Base-by-base conservation (phyloP, 2,113 vertebrate species). In the Cheilinus undulatus region DNA sequence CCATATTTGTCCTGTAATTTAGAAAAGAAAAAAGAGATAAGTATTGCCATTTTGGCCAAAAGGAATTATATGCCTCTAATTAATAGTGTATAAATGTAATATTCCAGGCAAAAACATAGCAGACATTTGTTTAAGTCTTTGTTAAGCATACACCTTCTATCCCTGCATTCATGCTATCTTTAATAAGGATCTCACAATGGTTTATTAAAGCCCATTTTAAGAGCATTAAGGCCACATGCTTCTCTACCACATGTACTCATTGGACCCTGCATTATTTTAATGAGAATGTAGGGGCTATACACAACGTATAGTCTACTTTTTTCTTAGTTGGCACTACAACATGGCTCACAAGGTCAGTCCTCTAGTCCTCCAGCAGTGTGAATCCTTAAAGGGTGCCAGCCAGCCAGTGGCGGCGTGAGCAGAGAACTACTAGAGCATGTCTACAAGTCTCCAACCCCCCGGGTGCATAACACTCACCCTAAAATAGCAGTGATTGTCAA, bases 401-500 rank as follows among this genome's bases (percentile, higher is more conserved):
- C 80, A 68, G 58, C n/a, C n/a, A n/a, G n/a, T 64, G 28, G 74
- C 34, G 52, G 74, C 54, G 45, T 22, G 19, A 76, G 54, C 22
- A 48, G 66, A 69, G 69, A 82, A 57, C 79, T 75, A 78, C 73
- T 69, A 32, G 76, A 87, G 83, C 86, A 76, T 85, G 78, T 82
- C 78, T 80, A 58, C 54, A 46, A 81, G 73, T 84, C 85, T 88
- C 77, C 56, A 85, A 77, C 65, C 89, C 88, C 88, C 76, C 74
- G 86, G 85, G 89, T 89, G 87, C 88, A 76, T 73, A 91, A 86
- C 88, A 85, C 76, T 86, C 83, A 78, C 82, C 92, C 86, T 88
- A 92, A 94, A 94, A 94, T 94, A 94, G 92, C 89, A 90, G 88
- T 74, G 85, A 93, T 93, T 92, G 91, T 93, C 91, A 92, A 88